Percentiles rank a stretch among this genome's conserved stretches.
Evolutionary conservation across 1,140 invertebrate genomes (phyloP).

Genomic region (Heliconius hewitsoni): DNA sequence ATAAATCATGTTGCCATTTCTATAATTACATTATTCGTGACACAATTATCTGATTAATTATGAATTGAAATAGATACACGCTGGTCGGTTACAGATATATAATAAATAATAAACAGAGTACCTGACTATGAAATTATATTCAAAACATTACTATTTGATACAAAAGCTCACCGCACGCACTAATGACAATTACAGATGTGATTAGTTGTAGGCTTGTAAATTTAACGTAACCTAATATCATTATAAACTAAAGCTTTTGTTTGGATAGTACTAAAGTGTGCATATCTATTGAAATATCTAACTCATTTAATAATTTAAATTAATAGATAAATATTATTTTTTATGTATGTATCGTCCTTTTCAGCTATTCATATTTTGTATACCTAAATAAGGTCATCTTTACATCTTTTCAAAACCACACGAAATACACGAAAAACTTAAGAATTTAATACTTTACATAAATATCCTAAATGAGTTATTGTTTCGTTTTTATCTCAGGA

Average conservation of each 20-base stretch:
- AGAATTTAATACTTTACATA: slow-evolving; percentile 18
- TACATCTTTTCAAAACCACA: not conserved
- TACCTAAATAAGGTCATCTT: too few relatives aligned
- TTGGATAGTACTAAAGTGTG: not conserved
- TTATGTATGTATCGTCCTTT: not conserved
- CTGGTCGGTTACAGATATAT: slow-evolving; percentile 35
- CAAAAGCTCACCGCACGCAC: slow-evolving; percentile 24
- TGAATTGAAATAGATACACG: slow-evolving; percentile 48
- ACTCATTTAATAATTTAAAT: not conserved
- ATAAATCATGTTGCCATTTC: not conserved
- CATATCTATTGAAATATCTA: not conserved
- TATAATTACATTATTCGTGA: not conserved
- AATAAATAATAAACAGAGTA: slow-evolving; percentile 34
- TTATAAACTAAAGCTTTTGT: not conserved
- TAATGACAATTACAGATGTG: slow-evolving; percentile 24
- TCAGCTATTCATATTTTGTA: too few relatives aligned
- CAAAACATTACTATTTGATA: slow-evolving; percentile 27
- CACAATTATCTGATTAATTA: slow-evolving; percentile 43
- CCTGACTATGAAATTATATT: slow-evolving; percentile 34
- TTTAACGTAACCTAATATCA: not conserved
- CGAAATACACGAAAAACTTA: not conserved
- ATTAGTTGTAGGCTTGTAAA: slow-evolving; percentile 17
- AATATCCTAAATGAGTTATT: slow-evolving; percentile 22
- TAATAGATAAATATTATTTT: not conserved
- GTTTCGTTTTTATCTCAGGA: slow-evolving; percentile 28